Base-by-base conservation (phyloP, 2,888 invertebrate species). In the Melinopterus prodromus region DNA sequence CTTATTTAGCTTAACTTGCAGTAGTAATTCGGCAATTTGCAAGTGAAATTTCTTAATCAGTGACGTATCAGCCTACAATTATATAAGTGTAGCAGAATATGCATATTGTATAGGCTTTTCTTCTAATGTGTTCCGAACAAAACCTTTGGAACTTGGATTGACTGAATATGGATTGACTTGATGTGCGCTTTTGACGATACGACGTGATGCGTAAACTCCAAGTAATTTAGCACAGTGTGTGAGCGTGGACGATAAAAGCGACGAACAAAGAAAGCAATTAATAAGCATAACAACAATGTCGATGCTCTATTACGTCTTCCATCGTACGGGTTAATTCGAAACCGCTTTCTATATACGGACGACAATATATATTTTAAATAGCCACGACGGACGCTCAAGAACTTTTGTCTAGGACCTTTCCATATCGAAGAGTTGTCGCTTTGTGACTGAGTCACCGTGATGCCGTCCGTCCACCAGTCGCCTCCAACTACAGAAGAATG, bases 271-370 rank as follows among this genome's bases (percentile, higher is more conserved):
- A 53, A 53, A 53, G 53, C 53, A 53, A 53, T 53, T 53, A 53
- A 53, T 12, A 53, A 12, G 53, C 53, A 53, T 53, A 53, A 53
- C 53, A 53, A 53, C 53, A 53, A 53, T 53, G 3, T 53, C 53
- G 53, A 12, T 12, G 7, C 53, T 53, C 9, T 9, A 12, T 53
- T 53, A 53, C 53, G 12, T 53, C 12, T 7, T 53, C 53, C 9
- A 53, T 12, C 53, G 12, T 53, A 12, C 53, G 12, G 53, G 53
- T 53, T 53, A 53, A 53, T 53, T 53, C 53, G 53, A 53, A 53
- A 53, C 53, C 53, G 53, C 53, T 53, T 53, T 53, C 53, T 53
- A 53, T 53, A 53, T 53, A 53, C 53, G 53, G 53, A 53, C 53
- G 53, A 53, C 53, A 53, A 53, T 53, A 53, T 53, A 53, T 53